A percentile compares a stretch with the other conserved stretches of the same genome.
These are phyloP conservation scores for Pelmatolapia mariae DNA, from an alignment of 2,113 vertebrate species.

Conservation along the genomic window DNA sequence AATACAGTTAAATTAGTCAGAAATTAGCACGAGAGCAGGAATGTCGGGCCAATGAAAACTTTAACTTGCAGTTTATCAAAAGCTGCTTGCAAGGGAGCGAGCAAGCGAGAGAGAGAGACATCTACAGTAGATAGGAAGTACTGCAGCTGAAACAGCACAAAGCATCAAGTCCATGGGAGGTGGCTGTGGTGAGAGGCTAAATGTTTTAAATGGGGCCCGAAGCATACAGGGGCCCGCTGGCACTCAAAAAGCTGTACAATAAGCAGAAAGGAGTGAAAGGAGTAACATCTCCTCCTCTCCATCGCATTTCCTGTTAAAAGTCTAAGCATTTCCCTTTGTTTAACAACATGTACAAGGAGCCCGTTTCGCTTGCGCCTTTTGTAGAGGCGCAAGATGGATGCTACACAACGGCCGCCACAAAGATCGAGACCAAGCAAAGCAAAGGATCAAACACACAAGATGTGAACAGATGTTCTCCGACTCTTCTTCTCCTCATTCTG, in stretches of 20 bases:
- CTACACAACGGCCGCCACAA: conserved; percentile 19
- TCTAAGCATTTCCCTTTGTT: conserved; percentile 26
- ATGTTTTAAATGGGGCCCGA: conserved; percentile 26
- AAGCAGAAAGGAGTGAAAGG: conserved; percentile 30
- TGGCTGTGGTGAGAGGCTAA: background rate
- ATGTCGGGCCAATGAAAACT: background rate
- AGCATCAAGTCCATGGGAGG: conserved; percentile 14
- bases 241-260: conserved; percentile 57
- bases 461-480: conserved; percentile 7
- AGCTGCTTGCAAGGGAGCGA: conserved; percentile 6
- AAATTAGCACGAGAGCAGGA: background rate
- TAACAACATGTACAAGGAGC: background rate
- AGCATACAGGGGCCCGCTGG: conserved; percentile 42
- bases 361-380: background rate
- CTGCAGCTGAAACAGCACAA: conserved; percentile 42
- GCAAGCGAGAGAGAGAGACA: conserved; percentile 12
- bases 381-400: conserved; percentile 17
- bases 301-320: background rate
- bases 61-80: background rate
- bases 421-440: conserved; percentile 12
- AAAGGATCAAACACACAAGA: conserved; percentile 16
- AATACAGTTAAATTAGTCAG: background rate
- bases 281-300: background rate
- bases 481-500: conserved; percentile 35
- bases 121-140: conserved; percentile 38